Evolutionary conservation across 2,888 invertebrate species (phyloP).

Genomic region (Synanthedon vespiformis): DNA sequence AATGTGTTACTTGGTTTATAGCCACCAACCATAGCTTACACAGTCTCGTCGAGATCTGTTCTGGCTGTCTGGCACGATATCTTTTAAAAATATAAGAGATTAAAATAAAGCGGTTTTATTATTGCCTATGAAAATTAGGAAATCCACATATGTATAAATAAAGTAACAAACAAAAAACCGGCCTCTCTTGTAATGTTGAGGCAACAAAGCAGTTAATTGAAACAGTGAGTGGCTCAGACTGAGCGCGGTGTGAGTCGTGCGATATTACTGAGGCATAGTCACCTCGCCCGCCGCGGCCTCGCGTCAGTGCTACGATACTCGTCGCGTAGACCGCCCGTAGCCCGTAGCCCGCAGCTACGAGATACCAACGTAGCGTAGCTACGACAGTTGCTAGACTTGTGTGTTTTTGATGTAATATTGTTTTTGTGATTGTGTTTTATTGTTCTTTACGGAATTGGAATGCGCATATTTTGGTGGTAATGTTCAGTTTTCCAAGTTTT

Average conservation of each 20-base stretch:
- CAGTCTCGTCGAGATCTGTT: too few species aligned
- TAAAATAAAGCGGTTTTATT: background rate
- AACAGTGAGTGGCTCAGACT: constrained; percentile 28
- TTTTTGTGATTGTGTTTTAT: constrained; percentile 8
- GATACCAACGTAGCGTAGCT: constrained; percentile 25
- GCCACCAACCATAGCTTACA: too few species aligned
- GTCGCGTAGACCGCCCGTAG: constrained; percentile 53
- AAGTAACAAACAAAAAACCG: background rate
- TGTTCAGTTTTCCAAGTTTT: background rate
- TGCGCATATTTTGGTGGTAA: constrained; percentile 19
- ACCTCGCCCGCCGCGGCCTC: constrained; percentile 19
- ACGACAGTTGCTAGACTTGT: constrained; percentile 27
- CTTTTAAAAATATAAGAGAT: too few species aligned
- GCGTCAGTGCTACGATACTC: constrained; percentile 61
- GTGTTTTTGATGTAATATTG: constrained; percentile 12
- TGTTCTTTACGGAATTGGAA: constrained; percentile 24
- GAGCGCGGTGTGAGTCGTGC: constrained; percentile 12
- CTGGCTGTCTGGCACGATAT: too few species aligned
- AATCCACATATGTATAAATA: background rate
- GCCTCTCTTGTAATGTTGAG: constrained; percentile 29
- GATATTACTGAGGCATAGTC: constrained; percentile 2
- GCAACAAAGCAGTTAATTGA: constrained; percentile 65
- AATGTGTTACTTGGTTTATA: too few species aligned
- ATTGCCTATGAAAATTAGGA: background rate
- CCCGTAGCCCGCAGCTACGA: constrained; percentile 2